Evolutionary conservation across 2,888 invertebrate genomes (phyloP).

Genomic region (Polymixis lichenea): DNA sequence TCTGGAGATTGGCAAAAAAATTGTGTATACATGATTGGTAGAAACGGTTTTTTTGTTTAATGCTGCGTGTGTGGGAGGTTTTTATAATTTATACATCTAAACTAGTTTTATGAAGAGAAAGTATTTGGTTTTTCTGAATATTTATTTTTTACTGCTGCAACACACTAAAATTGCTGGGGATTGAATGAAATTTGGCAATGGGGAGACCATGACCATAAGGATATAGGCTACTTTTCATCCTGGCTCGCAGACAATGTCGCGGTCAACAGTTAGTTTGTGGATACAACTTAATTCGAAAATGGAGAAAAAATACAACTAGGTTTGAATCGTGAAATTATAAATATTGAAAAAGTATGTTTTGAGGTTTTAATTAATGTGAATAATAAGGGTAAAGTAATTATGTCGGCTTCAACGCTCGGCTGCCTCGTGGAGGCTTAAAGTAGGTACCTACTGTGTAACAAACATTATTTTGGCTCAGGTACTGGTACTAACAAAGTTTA

Average conservation of each 20-base stretch:
- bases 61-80: neutral
- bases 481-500: neutral
- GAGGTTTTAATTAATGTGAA: neutral
- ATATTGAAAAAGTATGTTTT: neutral
- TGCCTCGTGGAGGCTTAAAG: neutral
- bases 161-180: no score
- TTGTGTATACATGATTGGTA: conserved; percentile 46
- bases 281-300: neutral
- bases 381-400: neutral
- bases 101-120: no score
- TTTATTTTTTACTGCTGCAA: no score
- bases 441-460: neutral
- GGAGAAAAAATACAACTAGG: neutral
- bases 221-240: no score
- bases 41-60: conserved; percentile 20
- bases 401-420: neutral
- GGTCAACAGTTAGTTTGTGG: no score
- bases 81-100: neutral
- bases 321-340: neutral
- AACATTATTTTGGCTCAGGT: neutral
- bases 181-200: no score
- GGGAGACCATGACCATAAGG: no score
- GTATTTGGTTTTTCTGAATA: no score
- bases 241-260: no score
- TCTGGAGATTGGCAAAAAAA: conserved; percentile 59